Evolutionary conservation across 2,113 vertebrate genomes (phyloP), one percentile per base, ranked within the genome.

Genomic region (Marmota flaviventris): DNA sequence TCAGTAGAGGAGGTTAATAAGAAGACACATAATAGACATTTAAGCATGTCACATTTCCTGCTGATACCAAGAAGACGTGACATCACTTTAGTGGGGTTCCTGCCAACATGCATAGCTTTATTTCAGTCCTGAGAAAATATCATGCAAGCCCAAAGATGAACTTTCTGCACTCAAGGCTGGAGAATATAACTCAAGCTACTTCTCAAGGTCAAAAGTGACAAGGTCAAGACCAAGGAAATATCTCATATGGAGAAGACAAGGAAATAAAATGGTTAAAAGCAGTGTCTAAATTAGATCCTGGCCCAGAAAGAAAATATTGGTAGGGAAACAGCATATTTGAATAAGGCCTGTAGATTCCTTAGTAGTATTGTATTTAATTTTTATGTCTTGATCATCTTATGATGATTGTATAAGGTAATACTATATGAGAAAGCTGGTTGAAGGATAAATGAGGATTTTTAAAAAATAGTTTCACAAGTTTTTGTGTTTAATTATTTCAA

Each of bases 61-160:
- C 7, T 2, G 4, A 0, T 34, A 24, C 42, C 20, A 4, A 27
- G 24, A 81, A 37, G 2, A 10, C 4, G 10, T 0, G 1, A 48
- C 12, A 24, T 24, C 22, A 4, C 22, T 27, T 27, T 24, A 17
- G 6, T 86, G 32, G 3, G 9, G 17, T 29, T 29, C 51, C 67
- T 53, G 39, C 22, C 51, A 9, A 34, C 63, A 42, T 10, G 87
- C 3, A 24, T 48, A 37, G 37, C 9, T 85, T 32, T 24, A 61
- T 48, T 79, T 37, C 51, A 63, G 27, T 78, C 51, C 48, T 8
- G 48, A 25, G 51, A 51, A 70, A 72, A 27, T 34, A 32, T 34
- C 20, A 63, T 32, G 37, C 12, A 56, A 8, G 16, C 5, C 72
- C 73, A 77, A 61, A 70, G 25, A 85, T 25, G 32, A 32, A 16